Evolutionary conservation across 2,888 invertebrate genomes (phyloP), one percentile per base, ranked within the genome.

Genomic region (Nomada goodeniana): DNA sequence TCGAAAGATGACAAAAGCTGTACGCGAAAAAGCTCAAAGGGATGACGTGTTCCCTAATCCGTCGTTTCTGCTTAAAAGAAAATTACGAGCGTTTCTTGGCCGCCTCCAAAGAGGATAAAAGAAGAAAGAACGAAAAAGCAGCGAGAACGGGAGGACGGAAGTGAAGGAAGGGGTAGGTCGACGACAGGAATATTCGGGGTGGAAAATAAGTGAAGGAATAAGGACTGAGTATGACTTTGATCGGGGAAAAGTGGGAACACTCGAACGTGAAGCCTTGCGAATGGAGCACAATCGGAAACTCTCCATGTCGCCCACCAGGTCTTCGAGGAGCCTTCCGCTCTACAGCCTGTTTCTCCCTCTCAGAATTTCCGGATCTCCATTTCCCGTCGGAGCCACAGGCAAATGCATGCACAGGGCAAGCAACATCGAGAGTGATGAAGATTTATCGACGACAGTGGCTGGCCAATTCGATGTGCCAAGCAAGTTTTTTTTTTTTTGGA

Each of bases 241-340:
- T 89, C 89, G 91, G 82, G 80, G 80, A 87, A 90, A 89, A 91
- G 89, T 90, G 87, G 90, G 86, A 89, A 87, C 89, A 92, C 91
- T 91, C 90, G 90, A 90, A 91, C 87, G 91, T 91, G 88, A 90
- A 91, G 90, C 89, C 87, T 90, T 85, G 88, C 87, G 88, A 82
- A 64, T 79, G 72, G 64, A 87, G 87, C 84, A 91, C 91, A 92
- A 91, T 92, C 91, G 91, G 91, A 92, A 91, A 88, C 90, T 90
- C 91, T 91, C 90, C 88, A 89, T 92, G 90, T 91, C 88, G 85
- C 85, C 83, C 70, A 60, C 73, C 72, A 63, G 63, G 73, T 83
- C 77, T 82, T 68, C 53, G 60, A 87, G 80, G 82, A 84, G 71
- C 52, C 71, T 60, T 82, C 69, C 76, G 76, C 65, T 85, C 72